A percentile compares a stretch with the other conserved stretches of the same genome.
Conservation (phyloP, 1,140 invertebrate species). For the Temnothorax longispinosus region DNA sequence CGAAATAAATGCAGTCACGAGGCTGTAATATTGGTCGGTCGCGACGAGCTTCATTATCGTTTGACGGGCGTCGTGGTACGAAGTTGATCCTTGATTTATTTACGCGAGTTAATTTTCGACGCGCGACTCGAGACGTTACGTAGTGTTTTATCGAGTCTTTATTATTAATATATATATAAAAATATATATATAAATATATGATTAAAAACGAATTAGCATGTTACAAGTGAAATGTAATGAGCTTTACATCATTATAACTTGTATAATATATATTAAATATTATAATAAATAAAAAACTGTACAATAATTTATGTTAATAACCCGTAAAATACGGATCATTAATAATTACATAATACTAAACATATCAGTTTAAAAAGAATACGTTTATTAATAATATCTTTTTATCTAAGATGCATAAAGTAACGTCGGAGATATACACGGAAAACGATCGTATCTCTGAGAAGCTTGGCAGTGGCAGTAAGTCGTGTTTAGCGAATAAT, state of each 20-base stretch:
- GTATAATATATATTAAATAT: neutral
- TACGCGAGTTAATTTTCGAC: neutral
- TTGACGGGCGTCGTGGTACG: neutral
- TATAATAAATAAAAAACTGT: neutral
- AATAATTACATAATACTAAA: neutral
- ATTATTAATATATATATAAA: neutral
- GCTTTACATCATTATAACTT: neutral
- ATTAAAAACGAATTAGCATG: neutral
- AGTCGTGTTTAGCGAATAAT: slow-evolving; percentile 50
- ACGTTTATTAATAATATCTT: slow-evolving; percentile 1
- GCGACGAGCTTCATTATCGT: slow-evolving; percentile 26
- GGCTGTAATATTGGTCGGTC: slow-evolving; percentile 11
- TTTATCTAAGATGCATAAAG: slow-evolving; percentile 76
- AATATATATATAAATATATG: too few species aligned
- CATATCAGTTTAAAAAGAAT: neutral
- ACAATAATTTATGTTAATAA: neutral
- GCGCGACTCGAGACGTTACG: neutral
- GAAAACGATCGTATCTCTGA: slow-evolving; percentile 84
- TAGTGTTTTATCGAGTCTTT: neutral
- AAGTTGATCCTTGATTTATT: slow-evolving; percentile 15
- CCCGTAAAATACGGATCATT: too few species aligned
- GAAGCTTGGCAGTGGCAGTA: slow-evolving; percentile 63
- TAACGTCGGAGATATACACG: slow-evolving; percentile 88
- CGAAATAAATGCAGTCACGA: slow-evolving; percentile 41
- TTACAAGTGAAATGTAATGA: slow-evolving; percentile 11